Conservation (phyloP, 2,797 vertebrate species). For the Hoplostethus mediterraneus region DNA sequence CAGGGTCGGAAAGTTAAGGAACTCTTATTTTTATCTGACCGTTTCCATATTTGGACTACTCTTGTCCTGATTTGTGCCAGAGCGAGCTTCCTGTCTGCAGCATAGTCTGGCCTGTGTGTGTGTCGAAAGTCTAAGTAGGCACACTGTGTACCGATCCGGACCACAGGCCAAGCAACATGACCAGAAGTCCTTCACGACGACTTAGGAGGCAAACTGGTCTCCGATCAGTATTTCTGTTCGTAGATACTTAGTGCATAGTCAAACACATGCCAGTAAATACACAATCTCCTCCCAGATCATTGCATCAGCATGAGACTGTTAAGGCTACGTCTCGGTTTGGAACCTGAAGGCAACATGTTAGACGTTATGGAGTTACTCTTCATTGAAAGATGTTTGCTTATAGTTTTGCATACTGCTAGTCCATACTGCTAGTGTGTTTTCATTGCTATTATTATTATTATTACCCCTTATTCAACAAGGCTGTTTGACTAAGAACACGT, state of each 20-base stretch:
- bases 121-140: conserved; percentile 7
- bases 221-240: conserved; percentile 11
- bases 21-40: conserved; percentile 70
- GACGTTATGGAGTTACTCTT: background rate
- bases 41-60: conserved; percentile 67
- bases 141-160: background rate
- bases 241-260: background rate
- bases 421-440: background rate
- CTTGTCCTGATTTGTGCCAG: conserved; percentile 53
- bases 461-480: too few relatives aligned
- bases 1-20: conserved; percentile 50
- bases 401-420: conserved; percentile 1
- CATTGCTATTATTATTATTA: too few relatives aligned
- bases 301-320: background rate
- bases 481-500: too few relatives aligned
- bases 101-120: conserved; percentile 18
- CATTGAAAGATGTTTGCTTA: background rate
- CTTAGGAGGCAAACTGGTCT: background rate
- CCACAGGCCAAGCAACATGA: background rate
- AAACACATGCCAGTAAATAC: background rate
- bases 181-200: conserved; percentile 8
- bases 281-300: background rate
- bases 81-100: conserved; percentile 26
- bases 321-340: background rate
- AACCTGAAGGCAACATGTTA: background rate